phyloP scores from a whole-genome alignment of 37 sponge, comb jelly and placozoan species.

The Geodia barretti region DNA sequence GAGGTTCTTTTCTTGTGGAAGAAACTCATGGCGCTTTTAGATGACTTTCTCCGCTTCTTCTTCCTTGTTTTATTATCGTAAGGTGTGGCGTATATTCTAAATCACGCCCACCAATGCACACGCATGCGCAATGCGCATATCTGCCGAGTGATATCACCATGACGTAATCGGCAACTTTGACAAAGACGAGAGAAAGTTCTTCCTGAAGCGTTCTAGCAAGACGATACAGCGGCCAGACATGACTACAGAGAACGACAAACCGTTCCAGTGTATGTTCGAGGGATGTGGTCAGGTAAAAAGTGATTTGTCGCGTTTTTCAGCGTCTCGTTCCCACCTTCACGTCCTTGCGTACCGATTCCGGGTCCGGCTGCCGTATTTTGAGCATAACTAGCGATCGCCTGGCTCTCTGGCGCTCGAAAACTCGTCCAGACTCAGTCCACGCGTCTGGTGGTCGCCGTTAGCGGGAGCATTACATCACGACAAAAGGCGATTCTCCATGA shows the following conservation, averaged over 20 bases:
- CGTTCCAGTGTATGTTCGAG: slow-evolving; percentile 61
- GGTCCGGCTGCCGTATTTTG: no score
- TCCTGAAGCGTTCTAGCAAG: background rate
- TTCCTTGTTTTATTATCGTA: no score
- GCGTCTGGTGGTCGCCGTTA: slow-evolving; percentile 15
- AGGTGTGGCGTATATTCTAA: no score
- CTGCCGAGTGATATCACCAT: background rate
- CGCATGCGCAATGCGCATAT: background rate
- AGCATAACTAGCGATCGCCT: no score
- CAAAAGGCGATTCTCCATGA: background rate
- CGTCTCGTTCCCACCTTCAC: no score
- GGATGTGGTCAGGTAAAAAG: slow-evolving; percentile 84
- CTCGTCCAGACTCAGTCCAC: background rate
- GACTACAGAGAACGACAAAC: slow-evolving; percentile 70
- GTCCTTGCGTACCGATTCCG: no score
- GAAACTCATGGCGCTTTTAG: background rate
- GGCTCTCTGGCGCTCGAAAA: background rate
- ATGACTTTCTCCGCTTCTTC: no score
- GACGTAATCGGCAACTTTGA: background rate
- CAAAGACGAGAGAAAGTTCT: background rate
- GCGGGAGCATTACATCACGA: background rate
- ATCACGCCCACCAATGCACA: no score
- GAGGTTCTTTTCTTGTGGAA: background rate
- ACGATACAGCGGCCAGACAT: background rate
- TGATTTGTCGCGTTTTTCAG: no score